phyloP scores from a whole-genome alignment of 35 echinoderm and acorn worm genomes.

The Apostichopus parvimensis region DNA sequence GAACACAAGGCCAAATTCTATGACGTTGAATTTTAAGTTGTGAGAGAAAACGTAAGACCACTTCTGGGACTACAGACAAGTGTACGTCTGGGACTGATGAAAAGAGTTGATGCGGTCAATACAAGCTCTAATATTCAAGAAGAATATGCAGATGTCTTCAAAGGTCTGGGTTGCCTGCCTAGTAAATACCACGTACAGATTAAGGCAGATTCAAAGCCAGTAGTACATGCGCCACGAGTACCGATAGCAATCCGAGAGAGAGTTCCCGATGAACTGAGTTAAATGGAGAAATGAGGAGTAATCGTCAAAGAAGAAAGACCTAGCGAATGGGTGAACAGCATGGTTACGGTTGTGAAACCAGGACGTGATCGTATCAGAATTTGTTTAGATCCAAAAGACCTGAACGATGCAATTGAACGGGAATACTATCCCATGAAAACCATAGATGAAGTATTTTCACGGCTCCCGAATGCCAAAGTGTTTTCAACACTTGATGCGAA shows the following conservation, averaged over 20 bases:
- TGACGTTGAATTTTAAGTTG: background rate
- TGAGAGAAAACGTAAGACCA: background rate
- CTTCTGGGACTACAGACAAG: background rate
- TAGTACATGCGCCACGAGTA: constrained; percentile 65
- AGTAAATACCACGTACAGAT: background rate
- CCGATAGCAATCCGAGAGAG: constrained; percentile 47
- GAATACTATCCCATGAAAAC: constrained; percentile 57
- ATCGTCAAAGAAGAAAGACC: constrained; percentile 53
- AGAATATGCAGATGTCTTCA: constrained; percentile 34
- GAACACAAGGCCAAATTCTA: background rate
- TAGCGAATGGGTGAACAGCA: constrained; percentile 52
- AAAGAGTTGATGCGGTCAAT: constrained; percentile 6
- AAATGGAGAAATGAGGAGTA: constrained; percentile 58
- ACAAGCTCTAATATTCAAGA: background rate
- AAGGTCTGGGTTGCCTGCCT: constrained; percentile 54
- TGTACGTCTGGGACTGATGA: constrained; percentile 28
- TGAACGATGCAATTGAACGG: constrained; percentile 57
- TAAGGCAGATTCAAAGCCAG: constrained; percentile 11
- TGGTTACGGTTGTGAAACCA: constrained; percentile 60
- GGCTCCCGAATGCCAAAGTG: constrained; percentile 43
- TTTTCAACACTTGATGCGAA: constrained; percentile 68
- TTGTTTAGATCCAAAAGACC: constrained; percentile 61
- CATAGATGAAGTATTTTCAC: constrained; percentile 55
- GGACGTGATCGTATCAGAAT: constrained; percentile 49
- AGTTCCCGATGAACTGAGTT: constrained; percentile 43